Evolutionary conservation across 2,888 invertebrate species (phyloP).

Genomic region (Apamea epomidion): DNA sequence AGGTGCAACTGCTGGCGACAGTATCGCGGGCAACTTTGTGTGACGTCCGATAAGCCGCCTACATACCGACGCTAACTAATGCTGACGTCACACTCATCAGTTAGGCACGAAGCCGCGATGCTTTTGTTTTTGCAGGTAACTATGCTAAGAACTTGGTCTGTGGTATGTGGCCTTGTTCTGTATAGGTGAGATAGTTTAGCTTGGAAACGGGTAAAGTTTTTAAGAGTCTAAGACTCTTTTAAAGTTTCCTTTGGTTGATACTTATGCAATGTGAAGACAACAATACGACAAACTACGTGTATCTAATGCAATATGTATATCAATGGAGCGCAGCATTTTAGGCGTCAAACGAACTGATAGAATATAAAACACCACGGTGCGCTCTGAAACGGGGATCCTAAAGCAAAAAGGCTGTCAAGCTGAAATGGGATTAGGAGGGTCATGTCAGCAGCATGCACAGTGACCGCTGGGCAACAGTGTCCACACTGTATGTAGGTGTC

Average conservation of each 20-base stretch:
- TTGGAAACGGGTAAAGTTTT: conserved; percentile 19
- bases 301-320: neutral
- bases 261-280: neutral
- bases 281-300: neutral
- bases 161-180: conserved; percentile 24
- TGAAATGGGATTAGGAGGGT: neutral
- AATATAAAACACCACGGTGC: neutral
- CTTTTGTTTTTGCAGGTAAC: conserved; percentile 41
- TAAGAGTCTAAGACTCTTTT: neutral
- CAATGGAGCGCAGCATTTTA: neutral
- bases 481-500: neutral
- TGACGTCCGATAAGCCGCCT: conserved; percentile 73
- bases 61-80: conserved; percentile 67
- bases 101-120: conserved; percentile 25
- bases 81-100: conserved; percentile 55
- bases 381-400: neutral
- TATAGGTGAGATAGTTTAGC: conserved; percentile 26
- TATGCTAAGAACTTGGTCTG: conserved; percentile 17
- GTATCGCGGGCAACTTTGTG: conserved; percentile 73
- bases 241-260: neutral
- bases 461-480: neutral
- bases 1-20: conserved; percentile 78
- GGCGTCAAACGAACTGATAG: neutral
- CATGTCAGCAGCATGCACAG: neutral
- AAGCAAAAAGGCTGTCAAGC: neutral